Conservation (phyloP, 2,888 invertebrate genomes). For the Melinopterus prodromus region DNA sequence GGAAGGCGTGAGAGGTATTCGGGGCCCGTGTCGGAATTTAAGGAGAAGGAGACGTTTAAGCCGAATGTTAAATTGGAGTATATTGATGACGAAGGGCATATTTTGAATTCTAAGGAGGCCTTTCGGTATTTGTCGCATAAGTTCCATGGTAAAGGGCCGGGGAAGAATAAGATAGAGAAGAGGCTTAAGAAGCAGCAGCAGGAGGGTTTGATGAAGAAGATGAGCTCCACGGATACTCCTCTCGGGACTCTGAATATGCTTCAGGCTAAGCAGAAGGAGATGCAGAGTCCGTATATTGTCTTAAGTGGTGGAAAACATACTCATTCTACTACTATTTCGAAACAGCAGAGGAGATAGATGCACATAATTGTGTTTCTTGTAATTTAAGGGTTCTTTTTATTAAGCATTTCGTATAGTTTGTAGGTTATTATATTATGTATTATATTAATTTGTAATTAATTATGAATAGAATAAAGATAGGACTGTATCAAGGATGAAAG, state of each 20-base stretch:
- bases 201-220: constrained; percentile 94
- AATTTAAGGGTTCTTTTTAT: too few species aligned
- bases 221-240: constrained; percentile 98
- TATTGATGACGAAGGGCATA: constrained; percentile 94
- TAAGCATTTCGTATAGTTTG: not conserved
- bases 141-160: constrained; percentile 99
- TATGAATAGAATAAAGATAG: not conserved
- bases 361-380: too few species aligned
- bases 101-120: constrained; percentile 91
- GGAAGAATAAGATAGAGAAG: constrained; percentile 98
- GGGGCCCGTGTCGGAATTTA: constrained; percentile 91
- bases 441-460: not conserved
- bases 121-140: constrained; percentile 96
- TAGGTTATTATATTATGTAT: not conserved
- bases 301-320: constrained; percentile 87
- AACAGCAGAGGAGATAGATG: constrained; percentile 41
- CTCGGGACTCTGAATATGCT: constrained; percentile 93
- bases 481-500: not conserved
- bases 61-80: constrained; percentile 97
- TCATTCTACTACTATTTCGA: constrained; percentile 61
- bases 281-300: constrained; percentile 91
- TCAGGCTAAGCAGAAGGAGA: constrained; percentile 94
- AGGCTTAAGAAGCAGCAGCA: constrained; percentile 93
- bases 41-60: constrained; percentile 88
- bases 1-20: constrained; percentile 75